Conservation (phyloP, 1,140 invertebrate species). For the Catajapyx aquilonaris region DNA sequence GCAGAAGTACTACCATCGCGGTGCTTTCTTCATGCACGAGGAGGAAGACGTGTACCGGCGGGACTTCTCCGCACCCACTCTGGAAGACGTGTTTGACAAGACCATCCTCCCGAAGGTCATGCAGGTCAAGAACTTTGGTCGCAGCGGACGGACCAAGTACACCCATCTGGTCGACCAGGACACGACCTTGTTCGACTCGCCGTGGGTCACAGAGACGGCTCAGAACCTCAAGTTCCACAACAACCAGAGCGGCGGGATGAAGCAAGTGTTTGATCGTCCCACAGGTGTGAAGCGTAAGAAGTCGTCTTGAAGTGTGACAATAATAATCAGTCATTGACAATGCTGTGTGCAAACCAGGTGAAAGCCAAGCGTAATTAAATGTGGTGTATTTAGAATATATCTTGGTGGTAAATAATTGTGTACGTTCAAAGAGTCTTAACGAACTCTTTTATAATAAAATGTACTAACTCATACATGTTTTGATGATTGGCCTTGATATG, state of each 20-base stretch:
- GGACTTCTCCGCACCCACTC: slow-evolving; percentile 88
- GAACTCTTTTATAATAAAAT: no score
- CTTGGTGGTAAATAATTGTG: no score
- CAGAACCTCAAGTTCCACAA: slow-evolving; percentile 80
- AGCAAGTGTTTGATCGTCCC: slow-evolving; percentile 79
- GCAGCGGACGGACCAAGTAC: slow-evolving; percentile 95
- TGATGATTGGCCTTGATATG: no score
- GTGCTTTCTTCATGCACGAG: slow-evolving; percentile 91
- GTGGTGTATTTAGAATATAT: no score
- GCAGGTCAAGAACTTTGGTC: slow-evolving; percentile 99
- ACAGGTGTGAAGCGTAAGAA: slow-evolving; percentile 33
- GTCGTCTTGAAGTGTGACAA: no score
- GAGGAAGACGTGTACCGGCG: slow-evolving; percentile 84
- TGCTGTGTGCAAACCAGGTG: no score
- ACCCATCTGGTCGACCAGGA: slow-evolving; percentile 99
- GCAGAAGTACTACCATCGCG: slow-evolving; percentile 98
- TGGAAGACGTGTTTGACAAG: slow-evolving; percentile 99
- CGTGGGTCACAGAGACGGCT: slow-evolving; percentile 77
- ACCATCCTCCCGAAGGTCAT: slow-evolving; percentile 97
- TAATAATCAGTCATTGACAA: no score
- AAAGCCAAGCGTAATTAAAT: no score
- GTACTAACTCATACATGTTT: no score
- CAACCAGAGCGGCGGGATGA: slow-evolving; percentile 83
- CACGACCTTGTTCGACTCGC: slow-evolving; percentile 92
- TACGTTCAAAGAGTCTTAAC: no score